phyloP scores from a whole-genome alignment of 2,113 vertebrate species.

The Limanda limanda region DNA sequence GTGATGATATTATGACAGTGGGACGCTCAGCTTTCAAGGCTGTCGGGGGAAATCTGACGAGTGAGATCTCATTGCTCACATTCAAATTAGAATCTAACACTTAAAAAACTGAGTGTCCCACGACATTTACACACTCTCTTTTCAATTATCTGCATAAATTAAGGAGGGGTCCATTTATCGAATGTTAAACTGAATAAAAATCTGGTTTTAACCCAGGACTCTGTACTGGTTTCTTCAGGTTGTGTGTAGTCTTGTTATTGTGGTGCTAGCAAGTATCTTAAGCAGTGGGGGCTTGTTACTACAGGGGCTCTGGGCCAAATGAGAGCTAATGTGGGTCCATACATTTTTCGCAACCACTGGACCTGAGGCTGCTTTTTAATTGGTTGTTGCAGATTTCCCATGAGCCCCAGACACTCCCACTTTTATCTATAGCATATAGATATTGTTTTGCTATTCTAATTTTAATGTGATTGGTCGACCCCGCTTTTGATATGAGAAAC shows the following conservation, averaged over 20 bases:
- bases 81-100: slow-evolving; percentile 14
- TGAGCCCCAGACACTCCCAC: too few species aligned
- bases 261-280: background rate
- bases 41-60: slow-evolving; percentile 29
- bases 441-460: too few species aligned
- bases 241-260: background rate
- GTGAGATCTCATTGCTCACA: slow-evolving; percentile 4
- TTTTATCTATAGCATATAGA: too few species aligned
- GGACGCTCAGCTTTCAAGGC: slow-evolving; percentile 13
- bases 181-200: background rate
- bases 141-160: background rate
- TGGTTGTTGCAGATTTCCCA: too few species aligned
- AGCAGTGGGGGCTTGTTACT: too few species aligned
- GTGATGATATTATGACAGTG: slow-evolving; percentile 27
- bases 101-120: background rate
- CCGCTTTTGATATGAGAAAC: too few species aligned
- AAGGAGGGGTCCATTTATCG: background rate
- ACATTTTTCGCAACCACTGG: too few species aligned
- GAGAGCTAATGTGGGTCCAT: too few species aligned
- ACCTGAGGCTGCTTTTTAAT: too few species aligned
- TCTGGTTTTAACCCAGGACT: background rate
- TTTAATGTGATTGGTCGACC: too few species aligned
- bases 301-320: too few species aligned
- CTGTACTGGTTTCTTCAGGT: background rate
- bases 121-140: slow-evolving; percentile 1